Conservation (phyloP, 2,888 invertebrate species). For the Cosmia trapezina region DNA sequence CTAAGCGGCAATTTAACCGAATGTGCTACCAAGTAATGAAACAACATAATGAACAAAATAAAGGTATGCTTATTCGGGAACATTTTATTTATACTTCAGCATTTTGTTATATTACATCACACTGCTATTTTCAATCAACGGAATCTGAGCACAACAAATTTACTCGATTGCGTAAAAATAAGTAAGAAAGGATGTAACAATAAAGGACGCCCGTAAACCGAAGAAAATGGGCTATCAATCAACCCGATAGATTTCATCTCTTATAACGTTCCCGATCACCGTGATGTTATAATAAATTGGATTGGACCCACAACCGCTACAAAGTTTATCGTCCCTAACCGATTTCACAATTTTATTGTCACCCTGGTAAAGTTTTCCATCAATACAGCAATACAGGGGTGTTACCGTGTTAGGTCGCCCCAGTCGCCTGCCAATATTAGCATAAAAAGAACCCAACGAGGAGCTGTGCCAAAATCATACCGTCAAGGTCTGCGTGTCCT, state of each 20-base stretch:
- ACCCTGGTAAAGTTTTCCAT: conserved; percentile 51
- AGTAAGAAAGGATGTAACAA: conserved; percentile 59
- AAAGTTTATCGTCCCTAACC: conserved; percentile 55
- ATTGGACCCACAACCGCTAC: conserved; percentile 65
- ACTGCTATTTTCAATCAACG: conserved; percentile 38
- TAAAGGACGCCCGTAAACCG: conserved; percentile 61
- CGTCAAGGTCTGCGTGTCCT: conserved; percentile 59
- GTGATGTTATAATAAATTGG: conserved; percentile 75
- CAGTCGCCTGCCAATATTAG: conserved; percentile 53
- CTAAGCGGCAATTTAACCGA: conserved; percentile 14
- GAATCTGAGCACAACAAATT: conserved; percentile 25
- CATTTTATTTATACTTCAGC: conserved; percentile 7
- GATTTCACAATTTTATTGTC: conserved; percentile 58
- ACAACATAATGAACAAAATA: conserved; percentile 15
- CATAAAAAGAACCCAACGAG: conserved; percentile 51
- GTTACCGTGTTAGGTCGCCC: conserved; percentile 36
- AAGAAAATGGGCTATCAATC: conserved; percentile 71
- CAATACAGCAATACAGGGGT: conserved; percentile 34
- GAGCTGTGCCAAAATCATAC: conserved; percentile 58
- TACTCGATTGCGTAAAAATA: conserved; percentile 36
- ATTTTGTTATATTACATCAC: conserved; percentile 1
- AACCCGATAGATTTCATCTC: conserved; percentile 69
- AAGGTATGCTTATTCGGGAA: background rate
- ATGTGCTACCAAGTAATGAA: conserved; percentile 20
- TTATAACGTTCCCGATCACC: conserved; percentile 66